Evolutionary conservation across 2,797 vertebrate genomes (phyloP).

Genomic region (Xiphorhynchus erythropygius): DNA sequence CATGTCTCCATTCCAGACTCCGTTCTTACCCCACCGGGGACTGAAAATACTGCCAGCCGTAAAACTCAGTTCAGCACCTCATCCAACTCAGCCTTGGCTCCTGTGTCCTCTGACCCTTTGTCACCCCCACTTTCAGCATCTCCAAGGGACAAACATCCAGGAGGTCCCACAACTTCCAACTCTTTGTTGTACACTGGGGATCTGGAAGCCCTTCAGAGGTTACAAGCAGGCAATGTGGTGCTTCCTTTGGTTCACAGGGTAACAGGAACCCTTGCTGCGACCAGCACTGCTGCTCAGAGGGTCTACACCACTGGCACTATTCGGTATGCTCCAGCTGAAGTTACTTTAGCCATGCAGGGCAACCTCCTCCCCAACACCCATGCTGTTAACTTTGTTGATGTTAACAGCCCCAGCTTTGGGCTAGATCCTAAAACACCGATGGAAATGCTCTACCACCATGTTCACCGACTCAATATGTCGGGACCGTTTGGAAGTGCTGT

Average conservation of each 20-base stretch:
- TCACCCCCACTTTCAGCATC: constrained; percentile 98
- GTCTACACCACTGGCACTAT: constrained; percentile 99
- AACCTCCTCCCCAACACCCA: constrained; percentile 93
- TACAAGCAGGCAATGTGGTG: constrained; percentile 94
- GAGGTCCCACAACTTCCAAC: constrained; percentile 86
- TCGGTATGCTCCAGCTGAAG: constrained; percentile 96
- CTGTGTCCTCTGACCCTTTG: constrained; percentile 90
- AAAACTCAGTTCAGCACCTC: constrained; percentile 88
- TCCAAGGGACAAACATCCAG: constrained; percentile 94
- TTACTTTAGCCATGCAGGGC: constrained; percentile 95
- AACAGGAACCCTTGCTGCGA: constrained; percentile 89
- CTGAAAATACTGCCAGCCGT: constrained; percentile 86
- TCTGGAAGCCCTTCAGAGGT: constrained; percentile 93
- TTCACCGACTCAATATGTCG: constrained; percentile 98
- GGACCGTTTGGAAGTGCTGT: constrained; percentile 85
- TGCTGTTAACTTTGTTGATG: constrained; percentile 95
- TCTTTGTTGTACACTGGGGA: constrained; percentile 95
- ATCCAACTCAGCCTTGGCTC: constrained; percentile 83
- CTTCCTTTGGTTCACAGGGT: constrained; percentile 95
- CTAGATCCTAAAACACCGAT: constrained; percentile 98
- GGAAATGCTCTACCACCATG: constrained; percentile 99
- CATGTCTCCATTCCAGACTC: constrained; percentile 96
- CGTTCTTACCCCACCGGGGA: constrained; percentile 93
- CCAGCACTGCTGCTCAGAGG: constrained; percentile 89
- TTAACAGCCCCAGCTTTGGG: constrained; percentile 90